Base-by-base conservation (phyloP, 2,888 invertebrate species). In the Sturmia bella region DNA sequence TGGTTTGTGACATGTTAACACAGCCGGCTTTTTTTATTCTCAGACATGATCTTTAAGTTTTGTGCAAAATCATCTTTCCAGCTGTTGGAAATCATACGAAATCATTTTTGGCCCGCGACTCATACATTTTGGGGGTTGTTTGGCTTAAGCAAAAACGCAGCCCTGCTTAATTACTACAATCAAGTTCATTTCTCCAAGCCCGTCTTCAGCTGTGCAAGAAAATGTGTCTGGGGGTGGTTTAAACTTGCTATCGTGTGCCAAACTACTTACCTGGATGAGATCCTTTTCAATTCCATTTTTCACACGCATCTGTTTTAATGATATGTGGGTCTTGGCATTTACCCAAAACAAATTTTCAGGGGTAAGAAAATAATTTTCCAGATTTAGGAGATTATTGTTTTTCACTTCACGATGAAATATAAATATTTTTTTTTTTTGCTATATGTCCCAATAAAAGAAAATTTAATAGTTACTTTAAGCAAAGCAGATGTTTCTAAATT, bases 11-110 rank as follows among this genome's bases (percentile, higher is more conserved):
- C 61, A 66, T 52, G 32, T 45, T 78, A 19, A 37, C 43, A 59
- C 82, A 82, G 70, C 82, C 70, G 82, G 69, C 80, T 59, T 76
- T 76, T 75, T 76, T 81, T 73, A n/a, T 59, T 66, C 52, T 50
- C 37, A 32, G 2, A n/a, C 27, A 2, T 56, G 27, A 43, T 77
- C 41, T 57, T 66, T 27, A 69, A 76, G 69, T 69, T 77, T 64
- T 73, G 17, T 72, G 37, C 50, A 43, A 73, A 79, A 73, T 54
- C 43, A 64, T 45, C 56, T 63, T 12, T 43, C 41, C 81, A 77
- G 76, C 81, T 75, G 74, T 41, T 41, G 59, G 54, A 72, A 66
- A 59, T 61, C 27, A 64, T n/a, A n/a, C n/a, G n/a, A n/a, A n/a
- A 27, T 21, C 54, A 48, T 61, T 32, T 9, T 32, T 75, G 74